Evolutionary conservation across 2,888 invertebrate species (phyloP).

Genomic region (Pomacea canaliculata): DNA sequence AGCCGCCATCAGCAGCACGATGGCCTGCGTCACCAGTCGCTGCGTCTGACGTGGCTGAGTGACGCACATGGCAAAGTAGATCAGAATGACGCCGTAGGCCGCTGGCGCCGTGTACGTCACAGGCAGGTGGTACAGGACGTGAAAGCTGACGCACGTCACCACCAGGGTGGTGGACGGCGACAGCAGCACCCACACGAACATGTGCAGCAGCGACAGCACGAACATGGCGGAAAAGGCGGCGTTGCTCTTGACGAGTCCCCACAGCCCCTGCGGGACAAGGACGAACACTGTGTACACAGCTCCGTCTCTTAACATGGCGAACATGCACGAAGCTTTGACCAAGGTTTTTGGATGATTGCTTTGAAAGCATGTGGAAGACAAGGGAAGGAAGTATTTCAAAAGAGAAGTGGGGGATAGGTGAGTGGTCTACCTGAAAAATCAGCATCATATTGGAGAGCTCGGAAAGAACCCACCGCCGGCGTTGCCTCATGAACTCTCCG

Average conservation of each 20-base stretch:
- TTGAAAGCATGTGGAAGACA: too few relatives aligned
- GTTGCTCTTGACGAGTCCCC: conserved; percentile 29
- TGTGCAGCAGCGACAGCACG: conserved; percentile 43
- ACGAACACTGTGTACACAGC: not conserved
- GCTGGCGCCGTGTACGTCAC: conserved; percentile 34
- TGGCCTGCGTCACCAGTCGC: conserved; percentile 36
- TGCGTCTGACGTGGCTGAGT: conserved; percentile 35
- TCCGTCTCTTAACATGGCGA: too few relatives aligned
- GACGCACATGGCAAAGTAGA: conserved; percentile 39
- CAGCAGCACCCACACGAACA: conserved; percentile 47
- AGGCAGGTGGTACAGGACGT: conserved; percentile 43
- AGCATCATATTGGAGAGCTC: conserved; percentile 49
- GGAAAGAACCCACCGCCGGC: conserved; percentile 53
- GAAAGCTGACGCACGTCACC: conserved; percentile 42
- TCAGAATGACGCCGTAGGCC: conserved; percentile 31
- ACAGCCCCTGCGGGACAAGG: not conserved
- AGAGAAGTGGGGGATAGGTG: too few relatives aligned
- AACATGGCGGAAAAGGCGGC: conserved; percentile 46
- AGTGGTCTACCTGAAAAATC: conserved; percentile 35
- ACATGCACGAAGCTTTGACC: too few relatives aligned
- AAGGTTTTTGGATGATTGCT: too few relatives aligned
- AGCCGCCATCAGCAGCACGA: conserved; percentile 36
- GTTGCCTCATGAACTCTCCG: conserved; percentile 47
- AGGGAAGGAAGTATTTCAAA: too few relatives aligned
- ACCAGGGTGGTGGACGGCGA: conserved; percentile 47